Evolutionary conservation across 1,140 invertebrate species (phyloP).

Genomic region (Anthonomus grandis): DNA sequence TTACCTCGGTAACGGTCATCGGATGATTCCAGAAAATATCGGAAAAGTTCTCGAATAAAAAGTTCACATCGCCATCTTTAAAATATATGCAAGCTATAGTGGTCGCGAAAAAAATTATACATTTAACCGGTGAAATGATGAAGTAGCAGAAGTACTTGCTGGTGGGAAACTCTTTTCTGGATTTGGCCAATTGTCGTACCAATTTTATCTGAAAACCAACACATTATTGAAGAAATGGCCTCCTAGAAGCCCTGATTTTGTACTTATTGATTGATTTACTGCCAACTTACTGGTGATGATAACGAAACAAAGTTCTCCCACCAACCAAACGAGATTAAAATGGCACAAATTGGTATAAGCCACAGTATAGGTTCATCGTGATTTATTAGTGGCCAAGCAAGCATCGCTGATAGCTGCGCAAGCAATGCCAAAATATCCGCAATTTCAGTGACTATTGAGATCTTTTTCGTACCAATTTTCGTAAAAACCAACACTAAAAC

Average conservation of each 20-base stretch:
- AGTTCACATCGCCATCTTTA: slow-evolving; percentile 52
- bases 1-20: slow-evolving; percentile 58
- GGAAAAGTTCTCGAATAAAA: slow-evolving; percentile 54
- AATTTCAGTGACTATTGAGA: not conserved
- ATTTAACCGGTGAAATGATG: slow-evolving; percentile 66
- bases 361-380: slow-evolving; percentile 50
- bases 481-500: slow-evolving; percentile 3
- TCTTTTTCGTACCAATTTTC: not conserved
- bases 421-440: slow-evolving; percentile 49
- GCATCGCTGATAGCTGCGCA: slow-evolving; percentile 60
- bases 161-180: slow-evolving; percentile 57
- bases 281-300: slow-evolving; percentile 33
- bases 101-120: slow-evolving; percentile 58
- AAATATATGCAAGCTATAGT: slow-evolving; percentile 57
- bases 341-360: slow-evolving; percentile 61
- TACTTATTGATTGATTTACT: slow-evolving; percentile 46
- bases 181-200: slow-evolving; percentile 53
- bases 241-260: too few species aligned
- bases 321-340: slow-evolving; percentile 76
- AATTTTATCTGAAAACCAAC: slow-evolving; percentile 14
- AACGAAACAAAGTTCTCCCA: slow-evolving; percentile 75
- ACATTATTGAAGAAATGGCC: too few species aligned
- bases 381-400: slow-evolving; percentile 64
- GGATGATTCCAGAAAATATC: slow-evolving; percentile 55
- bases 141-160: slow-evolving; percentile 68